Percentiles rank a stretch among this genome's conserved stretches.
Evolutionary conservation across 2,113 vertebrate species (phyloP).

Genomic region (Toxotes chatareus): DNA sequence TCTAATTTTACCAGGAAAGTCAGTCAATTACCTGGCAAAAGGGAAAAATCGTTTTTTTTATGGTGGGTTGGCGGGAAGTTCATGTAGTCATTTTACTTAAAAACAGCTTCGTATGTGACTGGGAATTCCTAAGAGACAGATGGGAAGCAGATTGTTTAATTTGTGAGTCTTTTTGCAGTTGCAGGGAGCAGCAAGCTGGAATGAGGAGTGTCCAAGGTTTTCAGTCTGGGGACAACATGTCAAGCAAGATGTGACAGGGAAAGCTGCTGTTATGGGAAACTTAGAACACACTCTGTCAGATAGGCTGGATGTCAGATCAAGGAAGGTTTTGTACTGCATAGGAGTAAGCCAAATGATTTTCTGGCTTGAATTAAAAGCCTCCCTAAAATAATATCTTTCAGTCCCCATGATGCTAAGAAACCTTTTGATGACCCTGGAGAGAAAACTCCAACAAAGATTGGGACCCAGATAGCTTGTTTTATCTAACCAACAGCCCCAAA

Average conservation of each 20-base stretch:
- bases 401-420: not conserved
- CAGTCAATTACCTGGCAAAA: constrained; percentile 31
- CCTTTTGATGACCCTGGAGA: not conserved
- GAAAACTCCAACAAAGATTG: not conserved
- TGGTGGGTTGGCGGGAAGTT: constrained; percentile 27
- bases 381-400: not conserved
- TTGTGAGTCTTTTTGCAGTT: constrained; percentile 31
- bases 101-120: constrained; percentile 32
- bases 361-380: not conserved
- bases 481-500: not conserved
- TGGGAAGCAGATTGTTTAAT: constrained; percentile 40
- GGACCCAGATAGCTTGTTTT: not conserved
- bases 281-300: constrained; percentile 23
- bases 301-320: constrained; percentile 4
- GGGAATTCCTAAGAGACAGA: constrained; percentile 18
- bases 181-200: constrained; percentile 11
- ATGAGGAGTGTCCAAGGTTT: constrained; percentile 26
- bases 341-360: not conserved
- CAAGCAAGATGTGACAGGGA: constrained; percentile 34
- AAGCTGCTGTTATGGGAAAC: constrained; percentile 29
- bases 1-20: constrained; percentile 38
- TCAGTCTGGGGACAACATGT: constrained; percentile 1
- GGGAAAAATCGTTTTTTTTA: constrained; percentile 13
- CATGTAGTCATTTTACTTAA: constrained; percentile 19
- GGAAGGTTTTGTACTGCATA: not conserved